Evolutionary conservation across 2,797 vertebrate genomes (phyloP).

Genomic region (Scyliorhinus canicula): DNA sequence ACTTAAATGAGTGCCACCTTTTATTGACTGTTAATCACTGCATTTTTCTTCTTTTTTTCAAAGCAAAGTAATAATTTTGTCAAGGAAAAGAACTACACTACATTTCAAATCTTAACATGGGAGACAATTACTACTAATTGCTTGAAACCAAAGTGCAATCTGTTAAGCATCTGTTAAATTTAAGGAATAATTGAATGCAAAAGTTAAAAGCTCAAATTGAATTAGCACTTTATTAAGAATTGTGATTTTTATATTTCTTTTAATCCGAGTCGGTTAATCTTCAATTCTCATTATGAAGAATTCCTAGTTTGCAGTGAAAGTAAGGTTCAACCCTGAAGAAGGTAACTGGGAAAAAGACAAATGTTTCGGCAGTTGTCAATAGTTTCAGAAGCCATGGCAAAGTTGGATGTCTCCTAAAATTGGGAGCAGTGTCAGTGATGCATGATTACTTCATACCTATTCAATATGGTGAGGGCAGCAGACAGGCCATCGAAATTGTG

Average conservation of each 20-base stretch:
- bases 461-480: background rate
- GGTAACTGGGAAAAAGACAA: background rate
- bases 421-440: background rate
- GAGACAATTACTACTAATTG: background rate
- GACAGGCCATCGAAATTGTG: too few species aligned
- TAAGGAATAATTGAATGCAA: conserved; percentile 20
- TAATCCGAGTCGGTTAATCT: background rate
- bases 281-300: background rate
- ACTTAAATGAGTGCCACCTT: background rate
- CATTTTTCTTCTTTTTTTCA: background rate
- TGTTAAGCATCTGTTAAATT: background rate
- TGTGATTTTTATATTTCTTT: background rate
- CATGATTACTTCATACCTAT: background rate
- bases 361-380: background rate
- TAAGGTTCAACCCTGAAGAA: background rate
- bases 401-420: background rate
- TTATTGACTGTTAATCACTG: background rate
- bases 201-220: background rate
- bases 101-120: background rate
- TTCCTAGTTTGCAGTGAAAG: background rate
- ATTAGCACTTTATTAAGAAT: conserved; percentile 6
- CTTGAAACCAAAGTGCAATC: background rate
- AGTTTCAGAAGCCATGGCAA: background rate
- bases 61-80: background rate
- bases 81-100: background rate